Base-by-base conservation (phyloP, 2,888 invertebrate genomes). In the Unio delphinus region DNA sequence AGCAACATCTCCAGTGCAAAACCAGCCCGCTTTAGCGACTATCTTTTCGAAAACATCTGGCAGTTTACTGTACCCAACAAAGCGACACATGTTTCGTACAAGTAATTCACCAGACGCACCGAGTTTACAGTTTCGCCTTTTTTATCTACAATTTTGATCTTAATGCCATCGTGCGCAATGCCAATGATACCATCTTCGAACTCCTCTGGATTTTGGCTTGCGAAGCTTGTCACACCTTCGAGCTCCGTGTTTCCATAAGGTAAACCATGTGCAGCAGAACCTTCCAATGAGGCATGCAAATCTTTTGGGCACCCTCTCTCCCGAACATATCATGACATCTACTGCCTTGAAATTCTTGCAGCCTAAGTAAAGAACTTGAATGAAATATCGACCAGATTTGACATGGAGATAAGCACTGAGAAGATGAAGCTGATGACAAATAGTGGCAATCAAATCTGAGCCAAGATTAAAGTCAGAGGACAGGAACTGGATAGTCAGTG, bases 121-220 rank as follows among this genome's bases (percentile, higher is more conserved):
- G 6, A 30, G 6, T 3, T 62, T 5, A 75, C 71, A 1, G 70
- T 67, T 3, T 58, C n/a, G 7, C 73, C 77, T 6, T 18, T 54
- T 1, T 65, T 62, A 45, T 75, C 70, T 5, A 71, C 56, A 20
- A 77, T 64, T 62, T 77, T 77, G 20, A 74, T 60, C 55, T 77
- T 74, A 18, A 67, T 65, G 0, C 74, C 77, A 34, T 64, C 63
- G 3, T 69, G 18, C 6, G 77, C 71, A 58, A 54, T 30, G 4
- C 76, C 76, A 72, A 64, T 4, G 5, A 76, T 73, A 0, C 76
- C 76, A 17, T 76, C 76, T 23, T 74, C 74, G 30, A 64, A 76
- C 7, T 55, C 54, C 28, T 64, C 72, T 20, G 60, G 7, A 11
- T 20, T 56, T 17, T 67, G 65, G n/a, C 28, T 67, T 2, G 11